Conservation (phyloP, 1,140 invertebrate species). For the Hetaerina americana region DNA sequence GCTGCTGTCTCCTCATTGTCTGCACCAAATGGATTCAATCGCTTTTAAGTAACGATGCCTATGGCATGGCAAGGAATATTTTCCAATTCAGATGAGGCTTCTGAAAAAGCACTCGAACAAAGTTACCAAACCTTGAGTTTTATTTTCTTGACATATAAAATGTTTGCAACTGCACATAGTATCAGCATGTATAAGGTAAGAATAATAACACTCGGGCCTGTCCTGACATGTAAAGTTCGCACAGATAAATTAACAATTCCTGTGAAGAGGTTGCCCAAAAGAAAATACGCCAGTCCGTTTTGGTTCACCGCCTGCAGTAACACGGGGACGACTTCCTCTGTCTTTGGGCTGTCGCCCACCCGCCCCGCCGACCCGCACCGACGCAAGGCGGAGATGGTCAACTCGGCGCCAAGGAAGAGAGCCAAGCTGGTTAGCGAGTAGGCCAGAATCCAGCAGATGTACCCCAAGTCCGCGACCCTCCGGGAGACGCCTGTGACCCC, state of each 20-base stretch:
- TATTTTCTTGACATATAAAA: constrained; percentile 9
- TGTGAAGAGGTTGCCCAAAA: constrained; percentile 63
- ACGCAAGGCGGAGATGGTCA: constrained; percentile 21
- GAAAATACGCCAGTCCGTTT: constrained; percentile 65
- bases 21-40: no score
- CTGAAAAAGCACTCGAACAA: no score
- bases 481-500: constrained; percentile 42
- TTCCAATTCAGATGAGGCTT: no score
- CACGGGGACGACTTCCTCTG: no score
- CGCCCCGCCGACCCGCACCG: no score
- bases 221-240: constrained; percentile 39
- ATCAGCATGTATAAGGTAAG: constrained; percentile 41
- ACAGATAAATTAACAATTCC: constrained; percentile 61
- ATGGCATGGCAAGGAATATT: no score
- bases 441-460: constrained; percentile 57
- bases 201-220: constrained; percentile 35
- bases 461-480: constrained; percentile 61
- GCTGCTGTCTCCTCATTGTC: no score
- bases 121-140: constrained; percentile 11
- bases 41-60: no score
- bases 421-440: constrained; percentile 37
- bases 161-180: constrained; percentile 15
- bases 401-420: constrained; percentile 41
- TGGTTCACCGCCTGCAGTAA: constrained; percentile 53
- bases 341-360: no score